Evolutionary conservation across 1,140 invertebrate species (phyloP).

Genomic region (Hylaeus anthracinus): DNA sequence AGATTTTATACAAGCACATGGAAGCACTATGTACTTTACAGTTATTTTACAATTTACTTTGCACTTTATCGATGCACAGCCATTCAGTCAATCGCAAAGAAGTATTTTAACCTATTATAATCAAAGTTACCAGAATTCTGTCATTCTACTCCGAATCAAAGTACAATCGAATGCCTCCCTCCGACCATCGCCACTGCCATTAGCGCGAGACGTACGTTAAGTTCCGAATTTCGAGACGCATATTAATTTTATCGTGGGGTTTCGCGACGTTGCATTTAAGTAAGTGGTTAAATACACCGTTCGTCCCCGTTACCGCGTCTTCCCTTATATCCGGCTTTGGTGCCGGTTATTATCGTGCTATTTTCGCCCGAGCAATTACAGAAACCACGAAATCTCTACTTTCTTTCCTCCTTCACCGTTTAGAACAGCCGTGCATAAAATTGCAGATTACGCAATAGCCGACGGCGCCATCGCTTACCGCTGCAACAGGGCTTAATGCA

Average conservation of each 20-base stretch:
- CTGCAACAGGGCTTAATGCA: slow-evolving; percentile 58
- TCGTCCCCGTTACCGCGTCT: neutral
- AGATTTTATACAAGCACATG: no score
- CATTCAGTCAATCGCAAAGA: no score
- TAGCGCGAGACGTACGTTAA: neutral
- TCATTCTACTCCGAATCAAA: neutral
- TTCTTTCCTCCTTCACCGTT: slow-evolving; percentile 52
- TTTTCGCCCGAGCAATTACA: slow-evolving; percentile 61
- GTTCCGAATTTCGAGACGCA: neutral
- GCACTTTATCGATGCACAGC: no score
- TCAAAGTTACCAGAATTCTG: no score
- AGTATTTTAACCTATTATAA: no score
- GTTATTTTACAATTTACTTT: no score
- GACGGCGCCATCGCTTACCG: slow-evolving; percentile 62
- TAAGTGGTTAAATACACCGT: slow-evolving; percentile 29
- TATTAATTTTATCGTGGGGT: slow-evolving; percentile 21
- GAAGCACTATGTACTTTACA: no score
- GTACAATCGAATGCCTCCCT: no score
- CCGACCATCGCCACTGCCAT: neutral
- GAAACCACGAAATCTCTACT: slow-evolving; percentile 56
- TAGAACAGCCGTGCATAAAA: slow-evolving; percentile 57
- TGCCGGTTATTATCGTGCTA: slow-evolving; percentile 47
- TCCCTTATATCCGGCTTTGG: slow-evolving; percentile 8
- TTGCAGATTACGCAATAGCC: slow-evolving; percentile 67
- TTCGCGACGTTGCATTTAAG: slow-evolving; percentile 17